A percentile compares a stretch with the other conserved stretches of the same genome.
These are phyloP conservation scores for Acleris literana DNA, from an alignment of 2,888 invertebrate species.

Conservation along the genomic window DNA sequence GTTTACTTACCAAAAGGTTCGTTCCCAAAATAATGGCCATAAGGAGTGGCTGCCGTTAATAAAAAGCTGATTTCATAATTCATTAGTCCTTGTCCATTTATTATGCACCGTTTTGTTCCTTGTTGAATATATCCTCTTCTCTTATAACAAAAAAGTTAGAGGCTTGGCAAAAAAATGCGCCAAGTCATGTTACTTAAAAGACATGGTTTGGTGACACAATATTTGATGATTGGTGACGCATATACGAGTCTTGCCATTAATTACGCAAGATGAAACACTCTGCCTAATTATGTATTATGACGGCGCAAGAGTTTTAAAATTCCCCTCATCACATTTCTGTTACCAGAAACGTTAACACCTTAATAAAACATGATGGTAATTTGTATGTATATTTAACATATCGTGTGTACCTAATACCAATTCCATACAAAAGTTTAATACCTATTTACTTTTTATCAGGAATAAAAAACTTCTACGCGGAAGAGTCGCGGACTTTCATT, in stretches of 20 bases:
- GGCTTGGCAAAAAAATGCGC: neutral
- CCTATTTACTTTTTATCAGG: too few species aligned
- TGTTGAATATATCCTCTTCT: too few species aligned
- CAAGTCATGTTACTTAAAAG: conserved; percentile 2
- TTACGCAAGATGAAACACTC: conserved; percentile 8
- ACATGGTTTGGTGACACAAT: conserved; percentile 1
- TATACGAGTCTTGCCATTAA: neutral
- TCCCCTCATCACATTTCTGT: neutral
- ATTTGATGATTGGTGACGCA: neutral
- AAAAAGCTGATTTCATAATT: neutral
- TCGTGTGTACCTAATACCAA: too few species aligned
- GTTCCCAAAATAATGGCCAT: neutral
- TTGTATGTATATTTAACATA: too few species aligned
- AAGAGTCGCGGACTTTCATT: too few species aligned
- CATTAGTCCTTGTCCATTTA: conserved; percentile 1
- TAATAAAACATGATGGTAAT: too few species aligned
- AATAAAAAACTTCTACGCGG: too few species aligned
- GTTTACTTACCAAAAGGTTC: neutral
- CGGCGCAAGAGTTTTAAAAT: neutral
- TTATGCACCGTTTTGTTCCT: neutral
- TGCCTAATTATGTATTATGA: conserved; percentile 13
- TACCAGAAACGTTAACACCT: neutral
- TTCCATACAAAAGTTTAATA: too few species aligned
- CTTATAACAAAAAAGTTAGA: neutral
- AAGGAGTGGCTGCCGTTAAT: neutral